These are phyloP conservation scores for Dromaius novaehollandiae DNA, from an alignment of 2,113 vertebrate genomes.

Conservation along the genomic window DNA sequence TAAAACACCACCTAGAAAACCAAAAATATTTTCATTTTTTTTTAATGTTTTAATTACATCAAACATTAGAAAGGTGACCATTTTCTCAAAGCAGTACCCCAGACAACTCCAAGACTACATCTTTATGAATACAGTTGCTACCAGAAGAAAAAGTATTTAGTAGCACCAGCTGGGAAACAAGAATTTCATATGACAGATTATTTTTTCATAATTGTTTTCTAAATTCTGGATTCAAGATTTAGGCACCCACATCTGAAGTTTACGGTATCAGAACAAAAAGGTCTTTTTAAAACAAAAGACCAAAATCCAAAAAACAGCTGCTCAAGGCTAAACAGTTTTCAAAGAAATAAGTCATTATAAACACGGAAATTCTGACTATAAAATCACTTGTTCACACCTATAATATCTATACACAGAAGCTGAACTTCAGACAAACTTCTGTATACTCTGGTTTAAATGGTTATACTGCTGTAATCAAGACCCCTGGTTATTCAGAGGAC, in stretches of 20 bases:
- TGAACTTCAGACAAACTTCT: neutral
- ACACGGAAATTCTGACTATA: neutral
- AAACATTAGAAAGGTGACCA: neutral
- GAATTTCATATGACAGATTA: neutral
- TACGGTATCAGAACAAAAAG: neutral
- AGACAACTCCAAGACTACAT: neutral
- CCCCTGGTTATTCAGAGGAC: neutral
- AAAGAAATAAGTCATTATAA: neutral
- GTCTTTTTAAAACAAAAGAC: neutral
- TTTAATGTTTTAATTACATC: neutral
- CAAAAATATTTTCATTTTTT: neutral
- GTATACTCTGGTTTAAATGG: neutral
- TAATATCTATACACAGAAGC: neutral
- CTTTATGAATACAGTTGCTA: neutral
- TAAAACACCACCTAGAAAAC: constrained; percentile 85
- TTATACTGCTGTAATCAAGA: neutral
- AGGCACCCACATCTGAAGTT: neutral
- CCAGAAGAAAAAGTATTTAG: neutral
- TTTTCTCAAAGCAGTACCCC: neutral
- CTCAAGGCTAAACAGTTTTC: neutral
- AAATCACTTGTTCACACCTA: neutral
- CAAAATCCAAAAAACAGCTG: too few species aligned
- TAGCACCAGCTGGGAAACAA: neutral
- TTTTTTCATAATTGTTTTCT: neutral
- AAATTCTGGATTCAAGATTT: neutral